Percentiles rank a stretch among this genome's conserved stretches.
Evolutionary conservation across 2,888 invertebrate genomes (phyloP).

Genomic region (Zygaena filipendulae): DNA sequence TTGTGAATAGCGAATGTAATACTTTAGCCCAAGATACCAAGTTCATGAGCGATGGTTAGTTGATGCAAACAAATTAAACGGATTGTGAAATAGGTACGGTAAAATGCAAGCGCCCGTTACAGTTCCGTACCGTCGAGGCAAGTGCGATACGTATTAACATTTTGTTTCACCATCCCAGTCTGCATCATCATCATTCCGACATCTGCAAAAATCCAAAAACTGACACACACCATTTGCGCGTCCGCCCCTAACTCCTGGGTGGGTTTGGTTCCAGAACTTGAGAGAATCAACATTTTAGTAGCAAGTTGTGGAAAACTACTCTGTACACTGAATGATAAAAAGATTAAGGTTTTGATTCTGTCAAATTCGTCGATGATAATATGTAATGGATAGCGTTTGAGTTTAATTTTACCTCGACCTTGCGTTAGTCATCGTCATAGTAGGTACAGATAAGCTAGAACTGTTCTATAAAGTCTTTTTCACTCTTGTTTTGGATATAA

Average conservation of each 20-base stretch:
- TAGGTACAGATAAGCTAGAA: constrained; percentile 60
- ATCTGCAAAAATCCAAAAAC: constrained; percentile 85
- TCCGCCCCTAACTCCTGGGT: background rate
- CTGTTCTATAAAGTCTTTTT: constrained; percentile 59
- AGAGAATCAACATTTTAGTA: constrained; percentile 16
- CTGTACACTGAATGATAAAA: too few relatives aligned
- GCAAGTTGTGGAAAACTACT: constrained; percentile 3
- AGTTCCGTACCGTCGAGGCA: constrained; percentile 84
- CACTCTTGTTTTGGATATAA: constrained; percentile 39
- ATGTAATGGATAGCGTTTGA: constrained; percentile 41
- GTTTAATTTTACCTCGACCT: constrained; percentile 35
- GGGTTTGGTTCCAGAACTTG: constrained; percentile 11
- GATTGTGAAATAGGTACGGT: constrained; percentile 59
- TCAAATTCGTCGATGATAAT: constrained; percentile 36
- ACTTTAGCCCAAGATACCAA: constrained; percentile 48
- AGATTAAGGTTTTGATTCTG: constrained; percentile 46
- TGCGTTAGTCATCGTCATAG: constrained; percentile 56
- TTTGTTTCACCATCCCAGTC: constrained; percentile 95
- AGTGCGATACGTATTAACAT: constrained; percentile 79
- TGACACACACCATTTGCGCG: constrained; percentile 53
- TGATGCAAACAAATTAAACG: constrained; percentile 61
- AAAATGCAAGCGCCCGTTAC: constrained; percentile 44
- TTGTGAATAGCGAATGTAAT: constrained; percentile 49
- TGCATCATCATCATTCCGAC: constrained; percentile 98
- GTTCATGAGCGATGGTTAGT: constrained; percentile 60